Evolutionary conservation across 2,888 invertebrate genomes (phyloP).

Genomic region (Archaeoteleia sp.): DNA sequence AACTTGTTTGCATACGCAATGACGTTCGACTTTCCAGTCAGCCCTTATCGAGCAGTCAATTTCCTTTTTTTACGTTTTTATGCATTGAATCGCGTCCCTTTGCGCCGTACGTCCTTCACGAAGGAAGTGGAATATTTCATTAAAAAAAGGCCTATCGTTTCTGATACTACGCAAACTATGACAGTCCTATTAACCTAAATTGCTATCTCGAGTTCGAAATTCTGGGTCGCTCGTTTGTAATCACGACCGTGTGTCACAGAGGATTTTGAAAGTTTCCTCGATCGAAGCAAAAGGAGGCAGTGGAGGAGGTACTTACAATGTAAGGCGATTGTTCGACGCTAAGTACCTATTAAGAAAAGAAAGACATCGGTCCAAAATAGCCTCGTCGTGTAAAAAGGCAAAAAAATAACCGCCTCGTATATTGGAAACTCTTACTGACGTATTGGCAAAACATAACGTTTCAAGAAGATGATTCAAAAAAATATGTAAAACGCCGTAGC

Average conservation of each 20-base stretch:
- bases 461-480: neutral
- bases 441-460: slow-evolving; percentile 4
- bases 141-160: slow-evolving; percentile 28
- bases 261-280: slow-evolving; percentile 46
- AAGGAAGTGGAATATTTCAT: slow-evolving; percentile 33
- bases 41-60: slow-evolving; percentile 43
- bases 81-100: slow-evolving; percentile 29
- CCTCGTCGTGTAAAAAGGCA: neutral
- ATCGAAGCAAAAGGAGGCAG: slow-evolving; percentile 17
- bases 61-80: slow-evolving; percentile 30
- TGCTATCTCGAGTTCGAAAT: slow-evolving; percentile 33
- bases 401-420: slow-evolving; percentile 19
- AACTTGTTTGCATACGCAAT: slow-evolving; percentile 39
- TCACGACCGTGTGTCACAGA: slow-evolving; percentile 26
- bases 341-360: slow-evolving; percentile 51
- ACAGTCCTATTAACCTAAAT: slow-evolving; percentile 52
- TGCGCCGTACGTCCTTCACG: slow-evolving; percentile 27
- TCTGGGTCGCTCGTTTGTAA: slow-evolving; percentile 31
- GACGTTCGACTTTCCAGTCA: slow-evolving; percentile 45
- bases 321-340: slow-evolving; percentile 58
- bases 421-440: slow-evolving; percentile 7
- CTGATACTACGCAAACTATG: slow-evolving; percentile 30
- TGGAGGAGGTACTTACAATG: slow-evolving; percentile 46
- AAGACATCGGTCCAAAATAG: slow-evolving; percentile 17
- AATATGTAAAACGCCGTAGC: too few relatives aligned